Conservation (phyloP, 2,888 invertebrate species). For the Diogma glabrata region DNA sequence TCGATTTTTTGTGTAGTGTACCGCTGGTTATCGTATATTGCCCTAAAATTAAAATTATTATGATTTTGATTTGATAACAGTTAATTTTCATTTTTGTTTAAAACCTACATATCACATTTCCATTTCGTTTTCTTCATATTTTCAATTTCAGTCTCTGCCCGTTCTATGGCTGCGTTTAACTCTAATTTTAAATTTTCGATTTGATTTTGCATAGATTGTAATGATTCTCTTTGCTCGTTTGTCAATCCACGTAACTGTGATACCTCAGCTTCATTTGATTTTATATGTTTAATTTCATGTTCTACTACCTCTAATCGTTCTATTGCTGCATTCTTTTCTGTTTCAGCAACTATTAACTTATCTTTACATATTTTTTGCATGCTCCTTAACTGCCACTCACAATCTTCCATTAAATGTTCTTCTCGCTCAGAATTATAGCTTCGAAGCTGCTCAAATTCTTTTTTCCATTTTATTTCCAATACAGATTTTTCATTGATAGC, state of each 20-base stretch:
- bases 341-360: conserved; percentile 48
- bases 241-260: conserved; percentile 44
- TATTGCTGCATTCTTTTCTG: conserved; percentile 42
- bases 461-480: conserved; percentile 47
- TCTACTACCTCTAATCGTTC: conserved; percentile 30
- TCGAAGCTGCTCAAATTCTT: conserved; percentile 49
- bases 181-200: conserved; percentile 42
- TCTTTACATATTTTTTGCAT: conserved; percentile 58
- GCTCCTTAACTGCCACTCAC: conserved; percentile 74
- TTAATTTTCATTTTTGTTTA: too few relatives aligned
- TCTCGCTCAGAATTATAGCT: conserved; percentile 55
- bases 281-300: conserved; percentile 38
- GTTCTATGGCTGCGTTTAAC: conserved; percentile 40
- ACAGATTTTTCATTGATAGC: conserved; percentile 45
- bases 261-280: conserved; percentile 44
- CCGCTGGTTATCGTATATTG: conserved; percentile 38
- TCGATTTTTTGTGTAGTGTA: conserved; percentile 37
- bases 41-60: conserved; percentile 22
- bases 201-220: conserved; percentile 41
- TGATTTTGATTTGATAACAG: not conserved
- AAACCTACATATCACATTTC: conserved; percentile 34
- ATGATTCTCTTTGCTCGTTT: conserved; percentile 42
- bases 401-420: conserved; percentile 62
- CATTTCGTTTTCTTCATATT: conserved; percentile 36
- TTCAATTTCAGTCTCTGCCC: conserved; percentile 40